Evolutionary conservation across 1,140 invertebrate genomes (phyloP), one percentile per base, ranked within the genome.

Genomic region (Drosophila lini): DNA sequence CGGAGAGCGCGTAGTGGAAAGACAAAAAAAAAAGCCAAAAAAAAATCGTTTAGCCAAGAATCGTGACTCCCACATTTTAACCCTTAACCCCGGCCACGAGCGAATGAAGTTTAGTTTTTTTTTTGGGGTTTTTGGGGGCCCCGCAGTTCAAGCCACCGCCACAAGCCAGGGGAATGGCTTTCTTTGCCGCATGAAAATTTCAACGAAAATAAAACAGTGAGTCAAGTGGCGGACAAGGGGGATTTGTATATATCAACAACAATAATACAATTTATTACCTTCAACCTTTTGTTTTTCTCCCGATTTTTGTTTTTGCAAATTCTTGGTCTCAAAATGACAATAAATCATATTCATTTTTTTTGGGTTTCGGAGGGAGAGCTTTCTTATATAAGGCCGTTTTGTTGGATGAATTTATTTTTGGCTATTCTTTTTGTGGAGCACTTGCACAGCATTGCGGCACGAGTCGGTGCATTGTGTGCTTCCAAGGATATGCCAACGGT

Each of bases 41-140:
- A 55, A 71, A 81, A 81, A 85, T 80, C 59, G 81, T 65, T 80
- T 78, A 73, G 74, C 74, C 75, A 58, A 71, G 78, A 91, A 91
- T 91, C 90, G 90, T 91, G 90, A 91, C 90, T 91, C 85, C 90
- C 80, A 91, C 90, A 91, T 91, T 88, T 91, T 91, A 86, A 91
- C 90, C 90, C 85, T 90, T 91, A 81, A 91, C 82, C 90, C 74
- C 73, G 71, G 71, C 84, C 80, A 88, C 80, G 88, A 90, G 88
- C 80, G 88, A 88, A 81, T 81, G 80, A 90, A 90, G 82, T 82
- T 75, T 76, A 79, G 58, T 74, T 76, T 77, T 64, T 57, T 57
- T 28, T 10, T 70, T 74, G 3, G 41, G 8, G 4, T 63, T 56
- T 71, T 78, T 75, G 59, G 56, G 68, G 74, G 58, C 71, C 74